Conservation (phyloP, 2,113 vertebrate genomes). For the Xiphias gladius region DNA sequence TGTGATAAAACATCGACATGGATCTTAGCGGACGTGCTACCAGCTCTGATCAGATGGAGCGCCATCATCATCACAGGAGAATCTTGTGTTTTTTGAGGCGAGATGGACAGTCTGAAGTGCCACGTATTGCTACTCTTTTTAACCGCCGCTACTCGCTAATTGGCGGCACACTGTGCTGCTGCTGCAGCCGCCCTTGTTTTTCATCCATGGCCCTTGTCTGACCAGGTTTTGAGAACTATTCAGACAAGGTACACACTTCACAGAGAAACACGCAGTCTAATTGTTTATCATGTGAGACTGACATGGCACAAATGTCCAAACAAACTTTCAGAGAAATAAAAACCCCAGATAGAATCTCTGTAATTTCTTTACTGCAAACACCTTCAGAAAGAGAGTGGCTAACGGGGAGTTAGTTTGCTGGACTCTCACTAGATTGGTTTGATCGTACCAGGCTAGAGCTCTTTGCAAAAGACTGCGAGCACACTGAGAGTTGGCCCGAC, state of each 20-base stretch:
- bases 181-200: too few species aligned
- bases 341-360: slow-evolving; percentile 25
- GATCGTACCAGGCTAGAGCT: slow-evolving; percentile 60
- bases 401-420: slow-evolving; percentile 16
- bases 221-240: not conserved
- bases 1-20: not conserved
- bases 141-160: too few species aligned
- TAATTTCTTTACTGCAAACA: slow-evolving; percentile 35
- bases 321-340: slow-evolving; percentile 20
- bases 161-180: too few species aligned
- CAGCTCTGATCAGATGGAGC: not conserved
- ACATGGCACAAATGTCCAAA: slow-evolving; percentile 2
- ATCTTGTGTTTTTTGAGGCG: too few species aligned
- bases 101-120: too few species aligned
- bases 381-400: not conserved
- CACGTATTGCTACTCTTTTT: too few species aligned
- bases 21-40: not conserved
- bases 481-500: slow-evolving; percentile 25
- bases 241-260: not conserved
- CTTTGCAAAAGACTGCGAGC: slow-evolving; percentile 42
- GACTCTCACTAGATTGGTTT: slow-evolving; percentile 33
- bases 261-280: not conserved
- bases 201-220: not conserved
- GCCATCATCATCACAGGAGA: not conserved
- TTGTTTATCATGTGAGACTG: not conserved